Base-by-base conservation (phyloP, 2,113 vertebrate species). In the Chamaea fasciata region DNA sequence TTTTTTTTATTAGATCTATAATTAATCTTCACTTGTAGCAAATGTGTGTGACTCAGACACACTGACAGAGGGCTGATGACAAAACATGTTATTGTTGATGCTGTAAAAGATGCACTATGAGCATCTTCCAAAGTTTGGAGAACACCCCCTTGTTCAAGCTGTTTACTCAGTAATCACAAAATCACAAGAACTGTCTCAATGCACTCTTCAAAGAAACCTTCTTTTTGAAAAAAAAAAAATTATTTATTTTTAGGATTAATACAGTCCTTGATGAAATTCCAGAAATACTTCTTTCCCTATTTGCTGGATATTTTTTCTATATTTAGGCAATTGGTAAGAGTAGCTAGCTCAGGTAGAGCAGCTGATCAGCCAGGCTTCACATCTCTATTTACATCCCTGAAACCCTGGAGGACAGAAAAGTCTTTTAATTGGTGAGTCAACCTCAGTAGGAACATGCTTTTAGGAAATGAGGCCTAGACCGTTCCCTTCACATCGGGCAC, bases 401-500 rank as follows among this genome's bases (percentile, higher is more conserved):
- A 97, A 88, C 60, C 90, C 95, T 94, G 69, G 94, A 97, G 96
- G 94, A 96, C 63, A 96, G 85, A 96, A 94, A 95, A 93, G 85
- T 95, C 88, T 96, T 98, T 97, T 98, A 98, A 98, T 97, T 98
- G 97, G 92, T 30, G 53, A 98, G 95, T 94, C 96, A 96, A 97
- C 95, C 95, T 97, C 87, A 90, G 94, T 92, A 94, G 96, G 97
- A 98, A 88, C 57, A 94, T 77, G 92, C 63, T 96, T 97, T 97
- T 97, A 97, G 96, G 97, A 98, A 98, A 98, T 89, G 95, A 97
- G 97, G 94, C 92, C 98, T 98, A 86, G 81, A 93, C 76, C 9
- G 7, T 96, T 96, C 87, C 96, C 94, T 96, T 97, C 96, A 90
- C 95, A 97, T 93, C 22, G 59, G 96, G 96, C 92, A 91, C 89